phyloP scores from a whole-genome alignment of 2,113 vertebrate species.

The Plectropomus leopardus region DNA sequence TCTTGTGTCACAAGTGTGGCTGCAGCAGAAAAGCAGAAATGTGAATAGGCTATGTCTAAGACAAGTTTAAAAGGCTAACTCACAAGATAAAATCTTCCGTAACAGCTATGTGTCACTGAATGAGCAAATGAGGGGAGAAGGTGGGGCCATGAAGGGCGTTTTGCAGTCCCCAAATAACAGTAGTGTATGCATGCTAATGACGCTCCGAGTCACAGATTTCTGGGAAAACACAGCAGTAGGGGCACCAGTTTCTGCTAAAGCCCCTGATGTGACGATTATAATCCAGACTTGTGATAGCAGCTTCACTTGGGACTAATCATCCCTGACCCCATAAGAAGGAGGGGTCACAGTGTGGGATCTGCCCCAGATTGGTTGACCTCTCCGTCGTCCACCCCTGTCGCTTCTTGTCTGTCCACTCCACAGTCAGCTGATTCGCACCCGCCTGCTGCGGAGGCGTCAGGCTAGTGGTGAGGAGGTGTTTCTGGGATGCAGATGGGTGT shows the following conservation, averaged over 20 bases:
- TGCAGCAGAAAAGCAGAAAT: too few relatives aligned
- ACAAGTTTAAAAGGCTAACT: too few relatives aligned
- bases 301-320: constrained; percentile 23
- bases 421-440: constrained; percentile 25
- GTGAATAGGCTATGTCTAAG: too few relatives aligned
- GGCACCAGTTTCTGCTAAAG: constrained; percentile 17
- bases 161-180: constrained; percentile 49
- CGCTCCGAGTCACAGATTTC: constrained; percentile 68
- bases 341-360: constrained; percentile 11
- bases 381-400: constrained; percentile 1
- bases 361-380: constrained; percentile 38
- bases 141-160: constrained; percentile 46
- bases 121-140: constrained; percentile 44
- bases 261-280: constrained; percentile 15
- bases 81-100: too few relatives aligned
- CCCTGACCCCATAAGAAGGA: not conserved
- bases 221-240: constrained; percentile 56
- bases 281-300: constrained; percentile 29
- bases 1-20: too few relatives aligned
- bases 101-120: constrained; percentile 17
- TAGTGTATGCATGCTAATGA: constrained; percentile 58
- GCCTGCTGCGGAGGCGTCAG: constrained; percentile 48
- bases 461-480: constrained; percentile 59
- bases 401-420: not conserved
- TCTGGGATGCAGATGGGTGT: constrained; percentile 46